These are phyloP conservation scores for Alcis repandata DNA, from an alignment of 2,888 invertebrate species.

Conservation along the genomic window DNA sequence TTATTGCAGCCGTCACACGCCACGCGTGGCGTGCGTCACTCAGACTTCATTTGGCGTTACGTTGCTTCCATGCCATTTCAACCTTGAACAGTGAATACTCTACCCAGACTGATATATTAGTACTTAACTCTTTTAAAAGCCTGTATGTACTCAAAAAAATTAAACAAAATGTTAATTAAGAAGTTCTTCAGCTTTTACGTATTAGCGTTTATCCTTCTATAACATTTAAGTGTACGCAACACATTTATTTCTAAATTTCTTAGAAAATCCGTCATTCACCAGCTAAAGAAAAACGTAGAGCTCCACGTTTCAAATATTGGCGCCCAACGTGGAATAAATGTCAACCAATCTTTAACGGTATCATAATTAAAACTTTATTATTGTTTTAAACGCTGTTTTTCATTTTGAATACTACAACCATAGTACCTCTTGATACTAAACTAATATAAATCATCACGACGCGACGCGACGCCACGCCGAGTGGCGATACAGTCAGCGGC, in stretches of 20 bases:
- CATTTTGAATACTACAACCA: not conserved
- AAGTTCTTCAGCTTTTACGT: too few relatives aligned
- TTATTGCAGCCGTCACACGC: slow-evolving; percentile 57
- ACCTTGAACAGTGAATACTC: not conserved
- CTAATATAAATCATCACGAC: slow-evolving; percentile 23
- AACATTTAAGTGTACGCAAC: not conserved
- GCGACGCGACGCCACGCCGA: slow-evolving; percentile 28
- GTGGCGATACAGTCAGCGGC: slow-evolving; percentile 47
- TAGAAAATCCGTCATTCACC: too few relatives aligned
- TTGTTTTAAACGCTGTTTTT: not conserved
- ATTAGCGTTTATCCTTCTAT: not conserved
- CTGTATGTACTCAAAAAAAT: not conserved
- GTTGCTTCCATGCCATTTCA: slow-evolving; percentile 12
- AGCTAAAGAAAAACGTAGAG: too few relatives aligned
- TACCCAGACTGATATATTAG: not conserved
- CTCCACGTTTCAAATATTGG: not conserved
- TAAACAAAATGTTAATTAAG: not conserved
- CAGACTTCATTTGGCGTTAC: slow-evolving; percentile 45
- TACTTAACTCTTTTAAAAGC: not conserved
- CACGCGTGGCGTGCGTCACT: slow-evolving; percentile 44
- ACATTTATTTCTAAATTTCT: not conserved
- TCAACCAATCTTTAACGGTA: too few relatives aligned
- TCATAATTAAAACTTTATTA: too few relatives aligned
- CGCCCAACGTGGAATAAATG: slow-evolving; percentile 1
- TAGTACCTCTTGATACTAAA: not conserved